Evolutionary conservation across 2,113 vertebrate species (phyloP).

Genomic region (Nycticorax nycticorax): DNA sequence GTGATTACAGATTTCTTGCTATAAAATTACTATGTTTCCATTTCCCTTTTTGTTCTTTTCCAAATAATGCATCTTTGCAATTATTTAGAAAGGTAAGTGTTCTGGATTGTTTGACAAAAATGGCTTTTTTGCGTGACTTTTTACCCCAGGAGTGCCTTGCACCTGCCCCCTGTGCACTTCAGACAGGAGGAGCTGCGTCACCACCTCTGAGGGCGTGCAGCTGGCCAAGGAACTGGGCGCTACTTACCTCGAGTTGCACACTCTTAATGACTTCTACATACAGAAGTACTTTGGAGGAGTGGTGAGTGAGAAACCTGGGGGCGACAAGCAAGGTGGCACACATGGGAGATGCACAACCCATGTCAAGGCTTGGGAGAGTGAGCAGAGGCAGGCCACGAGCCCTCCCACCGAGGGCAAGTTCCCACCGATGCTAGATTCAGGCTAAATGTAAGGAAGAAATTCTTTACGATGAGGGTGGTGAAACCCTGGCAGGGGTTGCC

Average conservation of each 20-base stretch:
- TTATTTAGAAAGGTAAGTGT: not conserved
- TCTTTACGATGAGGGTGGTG: fast-evolving
- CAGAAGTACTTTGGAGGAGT: conserved; percentile 94
- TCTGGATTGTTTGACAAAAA: not conserved
- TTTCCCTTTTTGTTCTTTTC: not conserved
- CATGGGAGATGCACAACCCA: fast-evolving
- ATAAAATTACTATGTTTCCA: not conserved
- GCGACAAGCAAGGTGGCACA: too few species aligned
- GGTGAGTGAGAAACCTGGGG: conserved; percentile 75
- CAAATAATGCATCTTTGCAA: not conserved
- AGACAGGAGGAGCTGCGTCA: conserved; percentile 90
- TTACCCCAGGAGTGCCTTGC: conserved; percentile 77
- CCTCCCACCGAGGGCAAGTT: not conserved
- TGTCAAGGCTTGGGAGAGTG: not conserved
- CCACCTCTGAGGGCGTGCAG: conserved; percentile 88
- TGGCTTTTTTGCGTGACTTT: not conserved
- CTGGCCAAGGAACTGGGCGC: conserved; percentile 93
- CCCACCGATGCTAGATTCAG: fast-evolving
- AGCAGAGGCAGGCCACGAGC: fast-evolving
- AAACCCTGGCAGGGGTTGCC: not conserved
- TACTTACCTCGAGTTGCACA: conserved; percentile 91
- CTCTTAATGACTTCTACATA: conserved; percentile 91
- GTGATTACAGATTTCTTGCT: not conserved
- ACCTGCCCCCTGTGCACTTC: conserved; percentile 92
- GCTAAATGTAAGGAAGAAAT: not conserved